These are phyloP conservation scores for Lymantria dispar DNA, from an alignment of 2,888 invertebrate species.

Conservation along the genomic window DNA sequence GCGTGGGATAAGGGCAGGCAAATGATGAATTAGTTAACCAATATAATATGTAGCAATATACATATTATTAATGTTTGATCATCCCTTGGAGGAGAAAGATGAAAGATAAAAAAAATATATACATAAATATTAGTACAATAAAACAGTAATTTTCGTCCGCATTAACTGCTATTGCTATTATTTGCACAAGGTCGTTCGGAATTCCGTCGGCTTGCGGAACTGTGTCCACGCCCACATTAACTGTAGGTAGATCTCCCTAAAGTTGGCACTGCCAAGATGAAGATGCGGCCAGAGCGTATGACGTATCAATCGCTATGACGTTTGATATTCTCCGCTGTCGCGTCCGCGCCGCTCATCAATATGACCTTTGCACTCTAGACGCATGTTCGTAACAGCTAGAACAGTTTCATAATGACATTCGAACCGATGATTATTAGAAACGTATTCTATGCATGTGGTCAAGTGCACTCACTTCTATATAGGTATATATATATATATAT, in stretches of 20 bases:
- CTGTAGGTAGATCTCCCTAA: neutral
- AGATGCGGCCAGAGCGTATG: neutral
- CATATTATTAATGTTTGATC: no score
- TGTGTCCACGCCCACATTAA: conserved; percentile 1
- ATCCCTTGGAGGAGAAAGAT: no score
- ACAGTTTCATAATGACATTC: no score
- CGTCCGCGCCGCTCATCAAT: neutral
- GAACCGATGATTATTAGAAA: no score
- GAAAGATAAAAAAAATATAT: no score
- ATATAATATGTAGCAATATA: no score
- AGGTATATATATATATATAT: no score
- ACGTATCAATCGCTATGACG: neutral
- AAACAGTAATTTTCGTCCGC: neutral
- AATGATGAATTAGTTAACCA: no score
- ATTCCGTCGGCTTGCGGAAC: neutral
- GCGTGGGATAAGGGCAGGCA: no score
- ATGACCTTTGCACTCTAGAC: neutral
- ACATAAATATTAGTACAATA: neutral
- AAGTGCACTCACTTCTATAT: no score
- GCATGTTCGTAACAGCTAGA: no score
- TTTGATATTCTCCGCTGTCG: neutral
- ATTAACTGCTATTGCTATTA: neutral
- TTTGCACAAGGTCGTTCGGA: neutral
- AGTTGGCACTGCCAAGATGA: conserved; percentile 1
- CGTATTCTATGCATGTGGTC: no score